Evolutionary conservation across 2,888 invertebrate species (phyloP).

Genomic region (Sphaerophoria taeniata): DNA sequence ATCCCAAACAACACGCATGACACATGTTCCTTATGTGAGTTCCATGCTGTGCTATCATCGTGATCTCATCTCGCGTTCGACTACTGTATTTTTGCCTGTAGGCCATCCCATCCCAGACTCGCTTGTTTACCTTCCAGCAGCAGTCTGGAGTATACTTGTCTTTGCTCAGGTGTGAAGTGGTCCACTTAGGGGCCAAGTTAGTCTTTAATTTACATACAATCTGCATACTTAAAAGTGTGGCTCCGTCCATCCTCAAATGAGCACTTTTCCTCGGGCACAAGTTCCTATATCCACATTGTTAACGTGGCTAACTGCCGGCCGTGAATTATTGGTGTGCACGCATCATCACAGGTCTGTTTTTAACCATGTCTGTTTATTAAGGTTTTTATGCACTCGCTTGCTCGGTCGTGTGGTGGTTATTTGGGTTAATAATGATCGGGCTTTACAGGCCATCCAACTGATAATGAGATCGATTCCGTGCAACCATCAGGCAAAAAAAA

Average conservation of each 20-base stretch:
- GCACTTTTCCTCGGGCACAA: conserved; percentile 12
- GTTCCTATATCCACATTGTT: conserved; percentile 12
- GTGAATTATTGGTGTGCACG: conserved; percentile 73
- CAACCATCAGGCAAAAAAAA: conserved; percentile 12
- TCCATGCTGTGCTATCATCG: conserved; percentile 46
- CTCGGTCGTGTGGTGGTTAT: conserved; percentile 51
- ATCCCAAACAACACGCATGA: conserved; percentile 65
- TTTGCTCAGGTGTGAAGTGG: conserved; percentile 67
- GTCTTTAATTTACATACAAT: conserved; percentile 71
- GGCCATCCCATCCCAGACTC: not conserved
- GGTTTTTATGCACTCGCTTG: conserved; percentile 12
- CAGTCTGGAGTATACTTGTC: not conserved
- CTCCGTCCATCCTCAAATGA: conserved; percentile 20
- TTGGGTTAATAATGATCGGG: conserved; percentile 70
- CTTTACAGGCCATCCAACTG: conserved; percentile 69
- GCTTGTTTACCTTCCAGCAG: conserved; percentile 14
- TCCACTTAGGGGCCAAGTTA: conserved; percentile 43
- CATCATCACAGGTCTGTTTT: conserved; percentile 58
- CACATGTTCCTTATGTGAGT: conserved; percentile 57
- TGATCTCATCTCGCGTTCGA: conserved; percentile 49
- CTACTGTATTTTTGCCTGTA: conserved; percentile 51
- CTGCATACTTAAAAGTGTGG: conserved; percentile 64
- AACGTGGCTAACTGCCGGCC: conserved; percentile 56
- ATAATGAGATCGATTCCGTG: conserved; percentile 75
- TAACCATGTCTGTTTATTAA: not conserved